Conservation (phyloP, 2,113 vertebrate species). For the Pseudopipra pipra region DNA sequence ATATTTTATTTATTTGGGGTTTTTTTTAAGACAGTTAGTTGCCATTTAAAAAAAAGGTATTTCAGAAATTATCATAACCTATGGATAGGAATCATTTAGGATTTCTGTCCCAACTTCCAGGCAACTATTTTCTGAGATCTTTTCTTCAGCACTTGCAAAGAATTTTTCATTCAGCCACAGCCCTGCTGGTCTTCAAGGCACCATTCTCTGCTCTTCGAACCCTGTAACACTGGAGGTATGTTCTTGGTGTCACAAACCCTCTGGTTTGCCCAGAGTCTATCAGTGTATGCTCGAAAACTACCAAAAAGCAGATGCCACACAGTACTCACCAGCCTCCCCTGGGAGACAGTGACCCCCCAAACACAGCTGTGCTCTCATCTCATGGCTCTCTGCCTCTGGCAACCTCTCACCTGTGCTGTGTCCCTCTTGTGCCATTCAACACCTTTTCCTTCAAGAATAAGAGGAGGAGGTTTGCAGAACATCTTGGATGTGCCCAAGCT, state of each 20-base stretch:
- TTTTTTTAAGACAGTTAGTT: background rate
- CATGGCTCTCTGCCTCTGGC: background rate
- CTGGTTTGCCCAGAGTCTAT: background rate
- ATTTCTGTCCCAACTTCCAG: background rate
- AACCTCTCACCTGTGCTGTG: background rate
- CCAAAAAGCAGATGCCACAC: background rate
- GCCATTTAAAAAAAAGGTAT: background rate
- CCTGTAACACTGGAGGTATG: accelerated
- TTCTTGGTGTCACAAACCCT: background rate
- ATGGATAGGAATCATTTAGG: background rate
- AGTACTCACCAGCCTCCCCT: background rate
- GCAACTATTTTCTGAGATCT: background rate
- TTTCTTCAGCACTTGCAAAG: background rate
- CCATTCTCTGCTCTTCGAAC: background rate
- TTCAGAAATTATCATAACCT: background rate
- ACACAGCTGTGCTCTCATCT: accelerated
- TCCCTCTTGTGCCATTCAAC: background rate
- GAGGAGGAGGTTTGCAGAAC: background rate
- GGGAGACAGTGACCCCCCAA: background rate
- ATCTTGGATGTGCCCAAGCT: accelerated
- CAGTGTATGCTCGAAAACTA: background rate
- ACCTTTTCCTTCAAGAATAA: background rate
- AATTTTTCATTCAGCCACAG: background rate
- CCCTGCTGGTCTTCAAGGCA: background rate
- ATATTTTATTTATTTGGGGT: background rate